Evolutionary conservation across 2,113 vertebrate species (phyloP).

Genomic region (Poeciliopsis prolifica): DNA sequence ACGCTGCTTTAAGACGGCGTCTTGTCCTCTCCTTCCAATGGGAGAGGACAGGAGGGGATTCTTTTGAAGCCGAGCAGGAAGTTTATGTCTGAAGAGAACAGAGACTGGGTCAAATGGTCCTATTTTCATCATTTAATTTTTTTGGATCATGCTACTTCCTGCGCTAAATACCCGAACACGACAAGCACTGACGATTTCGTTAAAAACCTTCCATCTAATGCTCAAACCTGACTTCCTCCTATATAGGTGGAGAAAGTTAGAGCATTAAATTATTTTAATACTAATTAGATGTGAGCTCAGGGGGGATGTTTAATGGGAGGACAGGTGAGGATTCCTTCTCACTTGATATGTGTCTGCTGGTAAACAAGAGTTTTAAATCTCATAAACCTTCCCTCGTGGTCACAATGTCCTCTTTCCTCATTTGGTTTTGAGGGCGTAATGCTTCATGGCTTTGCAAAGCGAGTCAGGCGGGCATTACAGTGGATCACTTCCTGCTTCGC

Average conservation of each 20-base stretch:
- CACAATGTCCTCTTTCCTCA: neutral
- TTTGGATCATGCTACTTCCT: neutral
- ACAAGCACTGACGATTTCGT: too few relatives aligned
- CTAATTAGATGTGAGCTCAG: neutral
- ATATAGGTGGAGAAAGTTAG: neutral
- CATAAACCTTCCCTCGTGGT: neutral
- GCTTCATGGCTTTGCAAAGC: neutral
- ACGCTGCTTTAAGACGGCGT: slow-evolving; percentile 2
- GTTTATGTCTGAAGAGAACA: slow-evolving; percentile 43
- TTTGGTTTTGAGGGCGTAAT: neutral
- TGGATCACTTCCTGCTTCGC: neutral
- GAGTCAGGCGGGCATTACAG: neutral
- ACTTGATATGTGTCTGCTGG: neutral
- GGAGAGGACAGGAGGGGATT: slow-evolving; percentile 2
- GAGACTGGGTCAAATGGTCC: slow-evolving; percentile 13
- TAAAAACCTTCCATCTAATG: neutral
- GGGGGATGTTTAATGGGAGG: neutral
- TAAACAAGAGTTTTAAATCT: neutral
- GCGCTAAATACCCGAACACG: neutral
- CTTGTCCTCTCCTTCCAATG: neutral
- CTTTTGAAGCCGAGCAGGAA: slow-evolving; percentile 44
- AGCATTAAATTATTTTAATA: neutral
- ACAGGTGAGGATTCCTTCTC: neutral
- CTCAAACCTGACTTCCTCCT: neutral
- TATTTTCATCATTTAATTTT: slow-evolving; percentile 11